phyloP scores from a whole-genome alignment of 2,113 vertebrate species.

The Pterocles gutturalis region DNA sequence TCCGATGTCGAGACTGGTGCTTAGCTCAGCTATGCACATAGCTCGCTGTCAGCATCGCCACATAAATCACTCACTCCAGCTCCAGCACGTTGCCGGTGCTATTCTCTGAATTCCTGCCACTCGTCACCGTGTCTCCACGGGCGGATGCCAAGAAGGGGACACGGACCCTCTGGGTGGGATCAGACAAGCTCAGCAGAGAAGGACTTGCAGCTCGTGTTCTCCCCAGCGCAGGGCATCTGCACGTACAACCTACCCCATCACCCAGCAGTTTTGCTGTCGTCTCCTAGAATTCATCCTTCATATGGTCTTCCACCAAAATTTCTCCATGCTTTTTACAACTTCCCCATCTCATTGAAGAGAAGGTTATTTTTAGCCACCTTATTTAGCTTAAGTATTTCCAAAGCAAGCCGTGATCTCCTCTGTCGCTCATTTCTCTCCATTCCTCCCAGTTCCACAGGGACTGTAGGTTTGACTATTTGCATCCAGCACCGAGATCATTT shows the following conservation, averaged over 20 bases:
- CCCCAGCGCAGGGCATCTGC: background rate
- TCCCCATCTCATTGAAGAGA: background rate
- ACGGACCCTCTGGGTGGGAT: background rate
- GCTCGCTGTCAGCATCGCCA: background rate
- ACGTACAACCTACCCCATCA: background rate
- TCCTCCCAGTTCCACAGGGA: background rate
- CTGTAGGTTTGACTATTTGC: background rate
- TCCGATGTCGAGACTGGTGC: background rate
- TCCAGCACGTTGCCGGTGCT: background rate
- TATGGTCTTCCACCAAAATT: background rate
- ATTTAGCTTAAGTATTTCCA: background rate
- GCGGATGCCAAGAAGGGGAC: background rate
- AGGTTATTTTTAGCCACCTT: background rate
- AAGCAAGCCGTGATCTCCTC: background rate
- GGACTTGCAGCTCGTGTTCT: background rate
- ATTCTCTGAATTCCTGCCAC: conserved; percentile 11
- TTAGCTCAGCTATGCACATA: conserved; percentile 38
- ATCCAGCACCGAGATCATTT: background rate
- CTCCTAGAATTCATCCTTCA: background rate
- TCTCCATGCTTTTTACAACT: background rate
- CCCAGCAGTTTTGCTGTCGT: background rate
- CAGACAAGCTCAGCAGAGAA: background rate
- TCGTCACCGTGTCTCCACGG: rapidly evolving
- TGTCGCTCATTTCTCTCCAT: background rate
- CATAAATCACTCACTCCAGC: background rate